These are phyloP conservation scores for Nebria salina DNA, from an alignment of 2,888 invertebrate genomes.

Conservation along the genomic window DNA sequence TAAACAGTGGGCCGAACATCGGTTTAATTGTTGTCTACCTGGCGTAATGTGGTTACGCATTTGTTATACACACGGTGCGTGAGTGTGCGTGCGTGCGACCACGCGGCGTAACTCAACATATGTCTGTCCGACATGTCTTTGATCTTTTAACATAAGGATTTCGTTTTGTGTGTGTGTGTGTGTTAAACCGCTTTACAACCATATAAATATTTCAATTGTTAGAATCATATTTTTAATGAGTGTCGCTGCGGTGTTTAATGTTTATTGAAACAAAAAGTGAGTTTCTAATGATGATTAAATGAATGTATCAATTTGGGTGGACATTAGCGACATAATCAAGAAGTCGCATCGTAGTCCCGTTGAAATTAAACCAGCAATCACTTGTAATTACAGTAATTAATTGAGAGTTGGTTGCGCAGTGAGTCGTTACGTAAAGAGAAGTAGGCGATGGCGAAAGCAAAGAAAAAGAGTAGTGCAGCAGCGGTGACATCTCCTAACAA, in stretches of 20 bases:
- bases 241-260: too few relatives aligned
- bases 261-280: not conserved
- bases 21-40: conserved; percentile 24
- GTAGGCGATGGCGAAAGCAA: too few relatives aligned
- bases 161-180: too few relatives aligned
- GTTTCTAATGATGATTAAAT: not conserved
- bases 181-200: too few relatives aligned
- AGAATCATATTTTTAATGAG: too few relatives aligned
- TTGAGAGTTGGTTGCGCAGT: not conserved
- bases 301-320: not conserved
- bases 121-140: not conserved
- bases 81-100: not conserved
- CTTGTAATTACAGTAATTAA: conserved; percentile 1
- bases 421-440: not conserved
- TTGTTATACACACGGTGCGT: not conserved
- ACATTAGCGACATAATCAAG: not conserved
- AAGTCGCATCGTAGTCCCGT: not conserved
- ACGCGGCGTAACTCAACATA: not conserved
- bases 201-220: too few relatives aligned
- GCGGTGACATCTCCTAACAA: conserved; percentile 54
- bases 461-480: not conserved
- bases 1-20: conserved; percentile 4
- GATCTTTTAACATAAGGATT: too few relatives aligned
- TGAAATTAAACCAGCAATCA: conserved; percentile 1
- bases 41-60: not conserved